Percentiles rank a stretch among this genome's conserved stretches.
phyloP scores from a whole-genome alignment of 2,113 vertebrate genomes.

The Herpailurus yagouaroundi region DNA sequence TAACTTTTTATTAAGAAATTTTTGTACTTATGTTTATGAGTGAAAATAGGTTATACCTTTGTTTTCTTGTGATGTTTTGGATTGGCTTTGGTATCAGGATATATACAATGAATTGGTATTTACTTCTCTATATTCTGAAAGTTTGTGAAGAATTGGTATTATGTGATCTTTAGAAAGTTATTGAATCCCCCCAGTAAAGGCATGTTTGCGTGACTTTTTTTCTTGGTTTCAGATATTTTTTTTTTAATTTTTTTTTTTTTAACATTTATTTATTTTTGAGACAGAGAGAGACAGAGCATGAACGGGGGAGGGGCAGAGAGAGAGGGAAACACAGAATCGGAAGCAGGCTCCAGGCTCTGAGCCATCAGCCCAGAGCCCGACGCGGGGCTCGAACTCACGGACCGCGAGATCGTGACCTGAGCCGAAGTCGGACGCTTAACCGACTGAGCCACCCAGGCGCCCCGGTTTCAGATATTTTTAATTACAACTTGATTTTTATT shows the following conservation, averaged over 20 bases:
- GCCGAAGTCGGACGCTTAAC: too few species aligned
- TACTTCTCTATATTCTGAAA: neutral
- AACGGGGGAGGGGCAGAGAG: too few species aligned
- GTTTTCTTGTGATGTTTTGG: neutral
- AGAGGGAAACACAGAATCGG: too few species aligned
- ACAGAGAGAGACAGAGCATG: too few species aligned
- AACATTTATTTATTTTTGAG: too few species aligned
- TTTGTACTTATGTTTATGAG: neutral
- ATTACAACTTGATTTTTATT: neutral
- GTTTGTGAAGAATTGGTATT: neutral
- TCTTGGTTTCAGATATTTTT: neutral
- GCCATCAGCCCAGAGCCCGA: too few species aligned
- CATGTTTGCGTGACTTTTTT: neutral
- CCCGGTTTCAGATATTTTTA: neutral
- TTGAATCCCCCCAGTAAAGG: neutral
- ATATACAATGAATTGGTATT: neutral
- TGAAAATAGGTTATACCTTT: neutral
- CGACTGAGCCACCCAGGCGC: too few species aligned
- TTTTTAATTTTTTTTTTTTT: too few species aligned
- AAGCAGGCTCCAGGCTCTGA: too few species aligned
- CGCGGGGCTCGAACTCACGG: too few species aligned
- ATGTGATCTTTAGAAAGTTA: neutral
- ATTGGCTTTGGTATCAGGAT: neutral
- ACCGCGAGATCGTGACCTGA: too few species aligned
- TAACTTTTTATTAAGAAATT: neutral